Percentiles rank a stretch among this genome's conserved stretches.
Conservation (phyloP, 1,140 invertebrate species). For the Aphaenogaster floridana region DNA sequence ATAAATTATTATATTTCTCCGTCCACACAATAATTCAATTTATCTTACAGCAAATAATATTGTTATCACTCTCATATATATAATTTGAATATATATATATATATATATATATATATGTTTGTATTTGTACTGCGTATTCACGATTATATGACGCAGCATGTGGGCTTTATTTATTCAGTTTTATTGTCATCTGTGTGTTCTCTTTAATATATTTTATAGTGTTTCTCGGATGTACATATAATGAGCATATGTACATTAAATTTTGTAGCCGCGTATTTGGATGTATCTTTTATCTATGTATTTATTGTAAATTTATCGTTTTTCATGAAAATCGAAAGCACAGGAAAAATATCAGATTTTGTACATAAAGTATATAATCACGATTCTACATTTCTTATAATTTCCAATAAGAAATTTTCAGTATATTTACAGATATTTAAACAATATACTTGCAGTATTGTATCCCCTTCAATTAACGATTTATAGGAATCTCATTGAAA, state of each 20-base stretch:
- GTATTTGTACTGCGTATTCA: constrained; percentile 7
- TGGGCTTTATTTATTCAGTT: constrained; percentile 46
- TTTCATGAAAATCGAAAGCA: constrained; percentile 12
- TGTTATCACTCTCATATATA: neutral
- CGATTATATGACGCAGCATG: constrained; percentile 11
- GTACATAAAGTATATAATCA: constrained; percentile 17
- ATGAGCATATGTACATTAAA: constrained; percentile 1
- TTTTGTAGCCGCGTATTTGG: neutral
- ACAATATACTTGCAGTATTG: neutral
- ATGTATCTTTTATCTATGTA: constrained; percentile 25
- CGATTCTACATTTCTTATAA: constrained; percentile 28
- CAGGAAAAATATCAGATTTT: constrained; percentile 4
- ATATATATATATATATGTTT: neutral
- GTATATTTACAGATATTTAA: neutral
- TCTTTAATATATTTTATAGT: constrained; percentile 25
- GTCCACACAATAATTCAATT: constrained; percentile 59
- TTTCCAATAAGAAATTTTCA: constrained; percentile 17
- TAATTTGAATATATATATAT: constrained; percentile 30
- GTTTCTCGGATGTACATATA: constrained; percentile 3
- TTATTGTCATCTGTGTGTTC: constrained; percentile 5
- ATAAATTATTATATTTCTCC: constrained; percentile 64
- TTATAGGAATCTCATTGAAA: constrained; percentile 32
- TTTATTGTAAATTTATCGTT: constrained; percentile 34
- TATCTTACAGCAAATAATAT: neutral
- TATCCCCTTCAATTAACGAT: neutral